Conservation (phyloP, 2,113 vertebrate genomes). For the Heterotilapia buettikoferi region DNA sequence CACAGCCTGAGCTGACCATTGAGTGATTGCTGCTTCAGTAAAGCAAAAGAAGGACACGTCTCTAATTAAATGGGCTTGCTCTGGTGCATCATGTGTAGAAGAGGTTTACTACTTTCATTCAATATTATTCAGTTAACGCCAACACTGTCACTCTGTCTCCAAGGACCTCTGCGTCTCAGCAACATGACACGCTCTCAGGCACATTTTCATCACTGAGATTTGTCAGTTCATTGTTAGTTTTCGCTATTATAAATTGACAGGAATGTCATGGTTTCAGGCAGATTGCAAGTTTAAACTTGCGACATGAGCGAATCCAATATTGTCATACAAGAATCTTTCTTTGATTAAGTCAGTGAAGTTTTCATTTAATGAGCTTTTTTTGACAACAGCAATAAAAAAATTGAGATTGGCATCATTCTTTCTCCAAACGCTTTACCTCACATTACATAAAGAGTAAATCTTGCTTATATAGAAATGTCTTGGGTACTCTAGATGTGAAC, state of each 20-base stretch:
- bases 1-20: background rate
- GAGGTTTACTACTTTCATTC: background rate
- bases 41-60: background rate
- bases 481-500: background rate
- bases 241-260: background rate
- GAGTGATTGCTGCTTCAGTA: background rate
- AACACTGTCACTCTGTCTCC: background rate
- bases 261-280: background rate
- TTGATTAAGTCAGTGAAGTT: background rate
- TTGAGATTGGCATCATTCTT: background rate
- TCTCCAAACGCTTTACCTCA: background rate
- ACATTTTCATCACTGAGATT: background rate
- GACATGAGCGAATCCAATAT: background rate
- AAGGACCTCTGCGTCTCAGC: background rate
- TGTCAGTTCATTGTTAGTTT: background rate
- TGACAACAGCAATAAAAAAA: background rate
- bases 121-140: background rate
- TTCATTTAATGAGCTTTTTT: background rate
- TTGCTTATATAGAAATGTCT: background rate
- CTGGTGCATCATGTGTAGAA: background rate
- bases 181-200: background rate
- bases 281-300: background rate
- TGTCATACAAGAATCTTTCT: background rate
- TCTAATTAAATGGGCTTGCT: constrained; percentile 4
- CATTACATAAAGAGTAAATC: background rate